Evolutionary conservation across 1,140 invertebrate genomes (phyloP).

Genomic region (Drosophila virilis): DNA sequence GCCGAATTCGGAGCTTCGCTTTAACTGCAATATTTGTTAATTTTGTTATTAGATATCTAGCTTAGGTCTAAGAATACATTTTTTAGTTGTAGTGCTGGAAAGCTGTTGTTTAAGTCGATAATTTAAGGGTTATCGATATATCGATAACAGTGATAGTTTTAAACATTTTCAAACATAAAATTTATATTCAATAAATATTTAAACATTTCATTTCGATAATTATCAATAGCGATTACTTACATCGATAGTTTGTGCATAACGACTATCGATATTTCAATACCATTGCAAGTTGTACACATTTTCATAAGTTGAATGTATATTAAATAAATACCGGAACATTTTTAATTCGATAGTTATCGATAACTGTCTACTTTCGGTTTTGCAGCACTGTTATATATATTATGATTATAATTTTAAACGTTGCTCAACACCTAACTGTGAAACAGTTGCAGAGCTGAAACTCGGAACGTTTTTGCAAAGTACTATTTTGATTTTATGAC

Average conservation of each 20-base stretch:
- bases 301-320: too few relatives aligned
- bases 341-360: not conserved
- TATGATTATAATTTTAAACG: not conserved
- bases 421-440: not conserved
- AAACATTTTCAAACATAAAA: too few relatives aligned
- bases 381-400: not conserved
- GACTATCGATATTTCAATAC: not conserved
- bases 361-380: not conserved
- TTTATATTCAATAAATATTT: too few relatives aligned
- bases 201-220: too few relatives aligned
- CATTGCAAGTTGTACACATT: not conserved
- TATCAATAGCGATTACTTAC: not conserved
- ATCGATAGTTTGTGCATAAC: not conserved
- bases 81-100: not conserved
- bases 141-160: not conserved
- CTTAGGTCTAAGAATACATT: not conserved
- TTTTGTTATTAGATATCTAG: not conserved
- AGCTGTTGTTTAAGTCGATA: not conserved
- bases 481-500: conserved; percentile 9
- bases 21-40: not conserved
- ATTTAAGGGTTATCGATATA: not conserved
- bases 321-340: too few relatives aligned
- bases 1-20: not conserved
- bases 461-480: not conserved
- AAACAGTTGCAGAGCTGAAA: too few relatives aligned